Evolutionary conservation across 2,888 invertebrate species (phyloP), one percentile per base, ranked within the genome.

Genomic region (Eupithecia exiguata): DNA sequence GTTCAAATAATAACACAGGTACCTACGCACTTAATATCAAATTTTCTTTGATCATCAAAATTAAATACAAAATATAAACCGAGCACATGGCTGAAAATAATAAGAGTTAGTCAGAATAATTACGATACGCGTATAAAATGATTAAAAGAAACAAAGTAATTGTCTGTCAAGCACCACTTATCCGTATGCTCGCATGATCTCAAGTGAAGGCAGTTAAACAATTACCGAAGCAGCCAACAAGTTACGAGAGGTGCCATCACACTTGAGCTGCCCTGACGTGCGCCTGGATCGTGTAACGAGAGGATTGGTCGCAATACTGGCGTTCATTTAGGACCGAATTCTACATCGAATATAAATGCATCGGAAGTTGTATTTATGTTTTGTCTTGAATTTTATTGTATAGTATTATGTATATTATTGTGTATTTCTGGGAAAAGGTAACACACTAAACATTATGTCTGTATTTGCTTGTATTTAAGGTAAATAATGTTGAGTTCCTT

Each of bases 161-260:
- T 74, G 72, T 74, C 74, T 79, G 77, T 76, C 76, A 68, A 70
- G 43, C 65, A 21, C 36, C 69, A 71, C 72, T 76, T 66, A 73
- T 66, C 68, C 70, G 65, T 73, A 4, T 14, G 58, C 58, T 66
- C 38, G n/a, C 21, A 69, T 71, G 72, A 71, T 73, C 38, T 21
- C 73, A 74, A 78, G 70, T 73, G 72, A 72, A 67, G 71, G 72
- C 78, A 76, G 68, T 78, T 70, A 74, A 79, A 78, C 79, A 78
- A 78, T 77, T 73, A 76, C 71, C 67, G 70, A 58, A 73, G 77
- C 43, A 77, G 66, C 71, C 72, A 74, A 77, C 77, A 68, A 74
- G 70, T 72, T 75, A 66, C 62, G 75, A 74, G 58, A 58, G n/a
- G 76, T 62, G 68, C 70, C 66, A 77, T 75, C 72, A 72, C 69